These are phyloP conservation scores for Cherax quadricarinatus DNA, from an alignment of 1,140 invertebrate genomes.

Conservation along the genomic window DNA sequence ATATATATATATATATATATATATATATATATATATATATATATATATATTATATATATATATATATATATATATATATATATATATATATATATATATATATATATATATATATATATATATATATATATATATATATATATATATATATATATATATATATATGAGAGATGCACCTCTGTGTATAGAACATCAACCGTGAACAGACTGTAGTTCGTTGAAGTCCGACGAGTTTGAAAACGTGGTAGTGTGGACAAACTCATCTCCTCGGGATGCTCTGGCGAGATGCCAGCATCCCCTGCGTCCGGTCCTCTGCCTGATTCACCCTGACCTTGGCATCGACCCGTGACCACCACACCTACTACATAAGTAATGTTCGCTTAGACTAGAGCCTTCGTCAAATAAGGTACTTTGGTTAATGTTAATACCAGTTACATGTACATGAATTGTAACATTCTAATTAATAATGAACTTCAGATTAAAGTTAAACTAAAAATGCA, in stretches of 20 bases:
- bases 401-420: not conserved
- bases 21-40: too few relatives aligned
- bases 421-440: too few relatives aligned
- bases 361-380: not conserved
- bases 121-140: not conserved
- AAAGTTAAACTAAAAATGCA: too few relatives aligned
- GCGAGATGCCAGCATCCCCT: not conserved
- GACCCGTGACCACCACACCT: not conserved
- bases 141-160: too few relatives aligned
- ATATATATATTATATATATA: too few relatives aligned
- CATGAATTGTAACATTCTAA: too few relatives aligned
- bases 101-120: not conserved
- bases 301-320: not conserved
- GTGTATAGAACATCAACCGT: not conserved
- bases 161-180: too few relatives aligned
- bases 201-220: not conserved
- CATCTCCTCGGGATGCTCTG: not conserved
- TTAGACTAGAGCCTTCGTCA: not conserved
- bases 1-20: too few relatives aligned
- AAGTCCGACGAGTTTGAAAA: not conserved
- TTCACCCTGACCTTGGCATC: conserved; percentile 26
- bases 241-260: not conserved
- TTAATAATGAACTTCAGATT: too few relatives aligned
- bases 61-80: too few relatives aligned
- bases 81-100: too few relatives aligned